These are phyloP conservation scores for Diarsia rubi DNA, from an alignment of 2,888 invertebrate species.

Conservation along the genomic window DNA sequence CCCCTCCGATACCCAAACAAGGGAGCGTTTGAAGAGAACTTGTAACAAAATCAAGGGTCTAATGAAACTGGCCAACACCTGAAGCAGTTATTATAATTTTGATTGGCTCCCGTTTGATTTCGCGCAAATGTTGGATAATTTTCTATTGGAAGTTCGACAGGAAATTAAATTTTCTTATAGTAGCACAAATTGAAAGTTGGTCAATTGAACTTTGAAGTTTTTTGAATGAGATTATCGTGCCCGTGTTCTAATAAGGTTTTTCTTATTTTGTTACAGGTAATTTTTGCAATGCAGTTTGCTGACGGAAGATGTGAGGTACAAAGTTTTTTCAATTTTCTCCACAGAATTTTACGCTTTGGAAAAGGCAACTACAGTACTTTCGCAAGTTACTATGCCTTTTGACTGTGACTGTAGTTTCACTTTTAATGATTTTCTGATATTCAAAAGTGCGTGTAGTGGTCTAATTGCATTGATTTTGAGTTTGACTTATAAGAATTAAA, in stretches of 20 bases:
- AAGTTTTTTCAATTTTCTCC: too few relatives aligned
- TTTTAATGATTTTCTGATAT: too few relatives aligned
- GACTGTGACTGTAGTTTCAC: too few relatives aligned
- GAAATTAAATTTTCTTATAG: constrained; percentile 81
- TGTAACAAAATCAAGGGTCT: constrained; percentile 53
- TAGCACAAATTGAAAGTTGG: constrained; percentile 40
- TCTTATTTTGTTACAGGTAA: constrained; percentile 44
- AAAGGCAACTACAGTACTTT: too few relatives aligned
- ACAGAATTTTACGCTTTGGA: too few relatives aligned
- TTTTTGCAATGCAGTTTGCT: not conserved
- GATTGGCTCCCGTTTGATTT: constrained; percentile 79
- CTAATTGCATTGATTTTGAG: too few relatives aligned
- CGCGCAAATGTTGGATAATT: constrained; percentile 69
- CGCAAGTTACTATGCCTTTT: too few relatives aligned
- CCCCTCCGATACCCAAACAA: constrained; percentile 12
- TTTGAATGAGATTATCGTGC: not conserved
- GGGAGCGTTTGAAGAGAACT: not conserved
- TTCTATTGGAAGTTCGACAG: constrained; percentile 70
- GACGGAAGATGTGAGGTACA: not conserved
- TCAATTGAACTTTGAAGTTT: constrained; percentile 32
- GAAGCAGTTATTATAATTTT: constrained; percentile 83
- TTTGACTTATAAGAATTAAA: not conserved
- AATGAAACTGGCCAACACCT: constrained; percentile 68
- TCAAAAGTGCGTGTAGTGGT: too few relatives aligned
- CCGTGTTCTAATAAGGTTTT: not conserved